Evolutionary conservation across 1,140 invertebrate genomes (phyloP).

Genomic region (Globodera rostochiensis): DNA sequence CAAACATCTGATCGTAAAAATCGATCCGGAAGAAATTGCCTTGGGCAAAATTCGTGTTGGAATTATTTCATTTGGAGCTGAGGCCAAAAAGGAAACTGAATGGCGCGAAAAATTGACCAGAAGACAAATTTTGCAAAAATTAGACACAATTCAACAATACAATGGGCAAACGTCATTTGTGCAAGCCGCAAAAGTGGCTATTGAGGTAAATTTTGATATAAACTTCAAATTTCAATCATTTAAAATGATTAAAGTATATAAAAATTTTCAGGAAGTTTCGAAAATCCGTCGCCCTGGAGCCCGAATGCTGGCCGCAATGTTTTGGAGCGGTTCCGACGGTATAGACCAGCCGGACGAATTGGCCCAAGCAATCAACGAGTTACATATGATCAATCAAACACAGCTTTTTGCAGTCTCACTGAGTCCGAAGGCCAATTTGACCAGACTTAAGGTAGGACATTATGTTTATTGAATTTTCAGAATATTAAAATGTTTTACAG

Average conservation of each 20-base stretch:
- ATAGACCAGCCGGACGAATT: constrained; percentile 23
- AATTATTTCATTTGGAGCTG: constrained; percentile 29
- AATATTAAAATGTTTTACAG: constrained; percentile 8
- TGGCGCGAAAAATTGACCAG: constrained; percentile 9
- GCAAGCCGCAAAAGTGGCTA: constrained; percentile 1
- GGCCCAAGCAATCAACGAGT: not conserved
- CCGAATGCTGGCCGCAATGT: constrained; percentile 22
- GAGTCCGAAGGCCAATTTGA: constrained; percentile 20
- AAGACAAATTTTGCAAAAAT: not conserved
- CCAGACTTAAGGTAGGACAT: constrained; percentile 15
- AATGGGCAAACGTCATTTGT: constrained; percentile 10
- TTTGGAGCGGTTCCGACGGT: constrained; percentile 37
- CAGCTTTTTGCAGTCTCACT: constrained; percentile 32
- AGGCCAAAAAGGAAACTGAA: constrained; percentile 2
- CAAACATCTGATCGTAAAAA: constrained; percentile 13
- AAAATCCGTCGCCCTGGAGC: constrained; percentile 11
- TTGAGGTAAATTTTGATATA: not conserved
- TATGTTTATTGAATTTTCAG: constrained; percentile 8
- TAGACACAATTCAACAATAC: not conserved
- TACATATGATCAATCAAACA: not conserved
- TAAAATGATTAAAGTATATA: not conserved
- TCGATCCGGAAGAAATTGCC: constrained; percentile 25
- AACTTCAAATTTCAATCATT: not conserved
- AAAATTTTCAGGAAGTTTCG: constrained; percentile 30
- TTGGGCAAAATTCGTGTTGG: constrained; percentile 23